Base-by-base conservation (phyloP, 2,888 invertebrate genomes). In the Arrhopalites spinosus region DNA sequence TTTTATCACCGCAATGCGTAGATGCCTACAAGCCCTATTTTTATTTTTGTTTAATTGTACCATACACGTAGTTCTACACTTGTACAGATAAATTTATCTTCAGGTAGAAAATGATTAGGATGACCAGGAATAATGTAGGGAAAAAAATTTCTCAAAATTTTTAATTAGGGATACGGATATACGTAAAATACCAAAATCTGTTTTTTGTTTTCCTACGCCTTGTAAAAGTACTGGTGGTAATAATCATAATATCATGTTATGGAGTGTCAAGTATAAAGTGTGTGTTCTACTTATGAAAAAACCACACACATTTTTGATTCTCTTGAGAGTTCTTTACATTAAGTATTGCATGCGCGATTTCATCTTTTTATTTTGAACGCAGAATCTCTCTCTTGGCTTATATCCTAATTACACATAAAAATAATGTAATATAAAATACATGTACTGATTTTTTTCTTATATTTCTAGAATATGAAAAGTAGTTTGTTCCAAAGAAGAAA, bases 111-210 rank as follows among this genome's bases (percentile, higher is more conserved):
- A 59, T 59, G 25, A 56, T 20, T 56, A 59, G 59, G 59, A 59
- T 59, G 59, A 59, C 59, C 59, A 59, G 59, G 23, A 25, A 59
- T 25, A 59, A 59, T 59, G n/a, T 47, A 47, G n/a, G n/a, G 2
- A 53, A n/a, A n/a, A 20, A 53, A 15, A 3, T n/a, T 50, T n/a
- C 15, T 17, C 15, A 2, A 15, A 15, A 20, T 50, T 50, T n/a
- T 50, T 50, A 15, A n/a, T n/a, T 50, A 50, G 20, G 15, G 15
- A 45, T 7, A 11, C 15, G 8, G 15, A 11, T 45, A 45, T 15
- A 45, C 15, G 7, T 45, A 11, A 45, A 45, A 15, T 15, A 15
- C 45, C 15, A 20, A 5, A n/a, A n/a, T 2, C 3, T n/a, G n/a
- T 3, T 50, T 50, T 50, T 15, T 50, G 15, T 50, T 50, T 17